A percentile compares a stretch with the other conserved stretches of the same genome.
Evolutionary conservation across 64 coral and sea anemone species (phyloP).

Genomic region (Pocillopora verrucosa): DNA sequence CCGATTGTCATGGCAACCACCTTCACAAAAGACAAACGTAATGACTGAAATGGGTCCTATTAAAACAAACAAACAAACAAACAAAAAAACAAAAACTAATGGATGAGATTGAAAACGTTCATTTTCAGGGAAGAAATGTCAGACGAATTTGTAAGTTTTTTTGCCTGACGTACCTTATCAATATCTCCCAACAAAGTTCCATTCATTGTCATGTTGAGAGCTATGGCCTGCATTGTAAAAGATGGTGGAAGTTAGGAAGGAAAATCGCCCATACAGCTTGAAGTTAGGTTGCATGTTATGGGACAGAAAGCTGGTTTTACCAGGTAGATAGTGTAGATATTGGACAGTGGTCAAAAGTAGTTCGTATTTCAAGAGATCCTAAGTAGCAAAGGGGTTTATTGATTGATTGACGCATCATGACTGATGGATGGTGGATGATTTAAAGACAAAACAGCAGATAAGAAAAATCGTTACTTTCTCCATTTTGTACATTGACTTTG

Average conservation of each 20-base stretch:
- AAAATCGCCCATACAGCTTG: not conserved
- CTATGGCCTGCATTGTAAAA: not conserved
- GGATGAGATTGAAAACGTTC: not conserved
- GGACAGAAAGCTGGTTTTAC: too few relatives aligned
- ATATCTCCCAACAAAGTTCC: not conserved
- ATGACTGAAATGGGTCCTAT: slow-evolving; percentile 42
- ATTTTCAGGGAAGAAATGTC: not conserved
- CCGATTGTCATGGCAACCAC: slow-evolving; percentile 83
- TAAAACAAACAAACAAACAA: too few relatives aligned
- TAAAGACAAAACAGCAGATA: too few relatives aligned
- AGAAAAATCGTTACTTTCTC: too few relatives aligned
- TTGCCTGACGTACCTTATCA: not conserved
- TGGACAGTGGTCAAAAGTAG: too few relatives aligned
- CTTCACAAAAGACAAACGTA: slow-evolving; percentile 49
- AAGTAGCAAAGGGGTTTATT: too few relatives aligned
- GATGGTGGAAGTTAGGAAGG: not conserved
- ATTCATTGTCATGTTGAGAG: not conserved
- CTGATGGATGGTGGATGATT: too few relatives aligned
- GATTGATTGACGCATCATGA: too few relatives aligned
- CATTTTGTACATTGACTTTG: too few relatives aligned
- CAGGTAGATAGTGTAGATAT: too few relatives aligned
- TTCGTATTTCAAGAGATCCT: too few relatives aligned
- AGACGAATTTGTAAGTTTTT: not conserved
- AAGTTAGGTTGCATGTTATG: too few relatives aligned
- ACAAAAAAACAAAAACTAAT: not conserved